Conservation (phyloP, 1,140 invertebrate genomes). For the Lasaia peninsularis region DNA sequence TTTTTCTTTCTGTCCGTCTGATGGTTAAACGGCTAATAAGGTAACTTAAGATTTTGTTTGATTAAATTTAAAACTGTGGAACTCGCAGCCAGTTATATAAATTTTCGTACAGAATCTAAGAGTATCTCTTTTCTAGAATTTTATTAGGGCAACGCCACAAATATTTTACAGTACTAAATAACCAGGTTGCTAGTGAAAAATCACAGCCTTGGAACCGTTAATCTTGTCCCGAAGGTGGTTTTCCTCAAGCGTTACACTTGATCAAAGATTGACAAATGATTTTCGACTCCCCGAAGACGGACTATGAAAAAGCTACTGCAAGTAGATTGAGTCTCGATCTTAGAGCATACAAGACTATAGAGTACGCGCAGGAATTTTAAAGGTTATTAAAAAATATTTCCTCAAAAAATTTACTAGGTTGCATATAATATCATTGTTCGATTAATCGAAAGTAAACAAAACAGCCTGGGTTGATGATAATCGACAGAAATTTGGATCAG, state of each 20-base stretch:
- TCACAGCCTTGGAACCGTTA: not conserved
- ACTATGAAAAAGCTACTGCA: not conserved
- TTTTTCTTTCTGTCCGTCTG: too few species aligned
- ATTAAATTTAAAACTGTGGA: too few species aligned
- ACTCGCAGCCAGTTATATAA: too few species aligned
- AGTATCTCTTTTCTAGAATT: too few species aligned
- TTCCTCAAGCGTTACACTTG: not conserved
- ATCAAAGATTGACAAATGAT: constrained; percentile 12
- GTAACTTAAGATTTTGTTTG: too few species aligned
- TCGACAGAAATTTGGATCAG: too few species aligned
- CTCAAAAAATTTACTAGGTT: too few species aligned
- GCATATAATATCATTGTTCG: too few species aligned
- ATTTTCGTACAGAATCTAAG: too few species aligned
- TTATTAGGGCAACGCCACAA: not conserved
- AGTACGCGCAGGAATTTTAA: not conserved
- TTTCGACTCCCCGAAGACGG: constrained; percentile 3
- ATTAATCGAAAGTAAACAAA: too few species aligned
- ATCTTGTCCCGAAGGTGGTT: constrained; percentile 1
- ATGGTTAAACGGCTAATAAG: too few species aligned
- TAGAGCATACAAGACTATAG: not conserved
- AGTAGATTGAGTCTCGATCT: not conserved
- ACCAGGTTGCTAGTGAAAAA: not conserved
- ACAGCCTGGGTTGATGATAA: too few species aligned
- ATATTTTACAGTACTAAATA: not conserved
- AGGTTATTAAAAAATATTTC: not conserved